phyloP scores from a whole-genome alignment of 2,888 invertebrate genomes.

The Thelaira solivaga region DNA sequence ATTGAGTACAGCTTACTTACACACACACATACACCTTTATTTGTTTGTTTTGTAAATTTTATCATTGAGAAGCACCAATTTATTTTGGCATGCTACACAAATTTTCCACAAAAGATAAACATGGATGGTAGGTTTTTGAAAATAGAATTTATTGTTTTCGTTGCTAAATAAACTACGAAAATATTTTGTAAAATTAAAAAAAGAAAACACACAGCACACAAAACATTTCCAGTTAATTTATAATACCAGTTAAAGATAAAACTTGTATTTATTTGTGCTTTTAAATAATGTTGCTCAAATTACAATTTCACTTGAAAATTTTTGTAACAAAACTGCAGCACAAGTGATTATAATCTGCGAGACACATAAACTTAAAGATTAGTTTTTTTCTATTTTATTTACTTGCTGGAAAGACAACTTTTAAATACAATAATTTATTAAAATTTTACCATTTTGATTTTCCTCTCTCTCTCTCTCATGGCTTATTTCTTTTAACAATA shows the following conservation, averaged over 20 bases:
- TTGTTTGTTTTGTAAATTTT: constrained; percentile 20
- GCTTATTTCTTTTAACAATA: constrained; percentile 3
- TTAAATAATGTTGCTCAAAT: constrained; percentile 43
- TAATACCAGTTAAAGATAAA: constrained; percentile 53
- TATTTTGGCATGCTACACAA: constrained; percentile 58
- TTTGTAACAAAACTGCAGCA: constrained; percentile 30
- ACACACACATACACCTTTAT: not conserved
- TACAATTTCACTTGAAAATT: constrained; percentile 44
- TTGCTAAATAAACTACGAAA: constrained; percentile 44
- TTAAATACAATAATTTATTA: constrained; percentile 51
- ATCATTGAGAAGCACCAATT: constrained; percentile 57
- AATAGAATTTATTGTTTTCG: constrained; percentile 57
- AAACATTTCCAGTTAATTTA: constrained; percentile 47
- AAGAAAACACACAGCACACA: too few relatives aligned
- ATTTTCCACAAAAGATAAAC: constrained; percentile 56
- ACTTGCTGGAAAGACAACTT: not conserved
- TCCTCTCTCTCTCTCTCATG: not conserved
- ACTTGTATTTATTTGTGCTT: constrained; percentile 24
- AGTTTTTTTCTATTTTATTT: constrained; percentile 13
- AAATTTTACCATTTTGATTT: constrained; percentile 29
- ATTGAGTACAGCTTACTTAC: too few relatives aligned
- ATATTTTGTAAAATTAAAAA: not conserved
- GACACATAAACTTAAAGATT: constrained; percentile 63
- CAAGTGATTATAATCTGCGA: constrained; percentile 58
- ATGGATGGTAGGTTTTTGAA: constrained; percentile 29